Evolutionary conservation across 92 coral and sea anemone species (phyloP), one percentile per base, ranked within the genome.

Genomic region (Porites divaricata): DNA sequence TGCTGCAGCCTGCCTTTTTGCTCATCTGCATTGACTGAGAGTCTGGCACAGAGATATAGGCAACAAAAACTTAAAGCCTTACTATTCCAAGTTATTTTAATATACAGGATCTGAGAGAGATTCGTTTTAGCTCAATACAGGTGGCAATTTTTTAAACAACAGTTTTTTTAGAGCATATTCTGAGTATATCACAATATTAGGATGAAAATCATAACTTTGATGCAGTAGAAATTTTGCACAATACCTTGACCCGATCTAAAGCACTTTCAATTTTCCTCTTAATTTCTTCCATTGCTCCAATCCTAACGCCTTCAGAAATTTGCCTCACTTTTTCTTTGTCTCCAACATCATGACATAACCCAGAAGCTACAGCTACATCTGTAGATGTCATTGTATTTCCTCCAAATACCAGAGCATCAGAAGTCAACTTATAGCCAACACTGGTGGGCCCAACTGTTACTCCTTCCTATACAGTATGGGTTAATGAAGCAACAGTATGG

Each of bases 171-270:
- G 45, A 35, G 45, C 45, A 35, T 35, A 35, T 35, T 35, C 45
- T 35, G 45, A 35, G 45, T 3, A 35, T 4, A 35, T 35, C 45
- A 35, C 45, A 35, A 35, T 35, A 35, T 0, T 35, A 0, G 45
- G 45, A 35, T 35, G 45, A 35, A 35, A 35, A 35, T 35, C 45
- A 35, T 35, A 35, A 35, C 3, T 35, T 35, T 35, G 4, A 35
- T 35, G 45, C 45, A 6, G 45, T 35, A 35, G 45, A 35, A 14
- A 67, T 17, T n/a, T 20, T 1, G 45, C 10, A 22, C 8, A 70
- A 53, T 86, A 95, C 99, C 98, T 96, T 96, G 76, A 96, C 98
- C 78, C 91, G 97, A 75, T 96, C 99, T 51, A 96, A 65, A 26
- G 94, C 90, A 54, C 66, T 88, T 75, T 95, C 99, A 25, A 92